Base-by-base conservation (phyloP, 2,888 invertebrate species). In the Agonum fuliginosum region DNA sequence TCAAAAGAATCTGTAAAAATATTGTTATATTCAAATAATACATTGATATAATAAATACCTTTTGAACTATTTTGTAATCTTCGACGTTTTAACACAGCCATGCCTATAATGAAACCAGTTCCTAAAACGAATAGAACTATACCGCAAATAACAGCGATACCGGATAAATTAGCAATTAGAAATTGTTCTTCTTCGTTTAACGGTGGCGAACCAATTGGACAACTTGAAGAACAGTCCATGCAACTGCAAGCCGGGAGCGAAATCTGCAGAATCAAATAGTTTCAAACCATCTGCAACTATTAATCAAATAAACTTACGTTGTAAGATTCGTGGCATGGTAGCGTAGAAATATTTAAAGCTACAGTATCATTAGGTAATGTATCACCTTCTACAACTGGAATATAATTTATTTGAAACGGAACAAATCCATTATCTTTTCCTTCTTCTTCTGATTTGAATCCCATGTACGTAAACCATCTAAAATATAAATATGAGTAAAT, bases 221-320 rank as follows among this genome's bases (percentile, higher is more conserved):
- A 96, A 1, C 91, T 89, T 1, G 84, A 83, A 0, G 87, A 82
- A 83, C 95, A 95, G 83, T 95, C 95, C 34, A 94, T 90, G 84
- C 96, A 96, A 81, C 94, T 93, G 85, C 96, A 96, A 0, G 92
- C 88, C 12, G 88, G 85, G 0, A 37, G 19, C 5, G 73, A 72
- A 34, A 37, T 22, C 30, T 73, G 1, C 1, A 46, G 3, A 1
- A 46, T 3, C 17, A 46, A 2, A 4, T 46, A 46, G 14, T 3
- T 46, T 14, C 12, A 46, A n/a, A n/a, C n/a, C n/a, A n/a, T n/a
- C n/a, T n/a, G n/a, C n/a, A n/a, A n/a, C n/a, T n/a, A n/a, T n/a
- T n/a, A n/a, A n/a, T n/a, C n/a, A n/a, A n/a, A n/a, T n/a, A n/a
- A n/a, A 67, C 65, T 67, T 67, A 41, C 90, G 71, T 86, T 87